A percentile compares a stretch with the other conserved stretches of the same genome.
Conservation (phyloP, 2,113 vertebrate genomes). For the Sitta europaea region DNA sequence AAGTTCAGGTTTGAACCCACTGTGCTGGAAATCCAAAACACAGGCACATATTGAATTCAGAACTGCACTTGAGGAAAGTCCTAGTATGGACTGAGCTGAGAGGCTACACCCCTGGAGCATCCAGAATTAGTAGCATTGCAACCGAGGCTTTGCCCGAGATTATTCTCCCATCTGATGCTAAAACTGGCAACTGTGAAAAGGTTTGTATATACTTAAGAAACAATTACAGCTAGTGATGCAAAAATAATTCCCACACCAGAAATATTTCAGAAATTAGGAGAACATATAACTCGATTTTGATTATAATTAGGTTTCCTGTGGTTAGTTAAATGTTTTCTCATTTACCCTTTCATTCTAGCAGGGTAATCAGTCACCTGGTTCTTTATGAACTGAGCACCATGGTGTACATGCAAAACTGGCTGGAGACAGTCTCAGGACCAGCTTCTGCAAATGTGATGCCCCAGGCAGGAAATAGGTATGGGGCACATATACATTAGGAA, state of each 20-base stretch:
- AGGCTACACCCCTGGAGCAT: not conserved
- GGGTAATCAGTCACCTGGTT: slow-evolving; percentile 19
- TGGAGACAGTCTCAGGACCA: not conserved
- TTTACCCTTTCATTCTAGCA: slow-evolving; percentile 3
- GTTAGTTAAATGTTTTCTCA: slow-evolving; percentile 63
- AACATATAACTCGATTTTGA: slow-evolving; percentile 9
- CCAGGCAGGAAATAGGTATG: slow-evolving; percentile 15
- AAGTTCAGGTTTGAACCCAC: not conserved
- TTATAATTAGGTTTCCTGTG: slow-evolving; percentile 32
- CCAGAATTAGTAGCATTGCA: not conserved
- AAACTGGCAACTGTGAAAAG: not conserved
- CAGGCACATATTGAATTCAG: not conserved
- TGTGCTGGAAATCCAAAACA: not conserved
- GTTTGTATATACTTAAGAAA: slow-evolving; percentile 1
- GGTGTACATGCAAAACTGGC: not conserved
- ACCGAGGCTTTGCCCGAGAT: not conserved
- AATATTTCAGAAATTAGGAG: slow-evolving; percentile 27
- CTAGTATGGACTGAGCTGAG: not conserved
- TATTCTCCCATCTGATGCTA: not conserved
- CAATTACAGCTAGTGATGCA: slow-evolving; percentile 23
- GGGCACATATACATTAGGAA: not conserved
- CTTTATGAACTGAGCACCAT: slow-evolving; percentile 12
- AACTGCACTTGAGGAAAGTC: not conserved
- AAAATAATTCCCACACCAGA: slow-evolving; percentile 29
- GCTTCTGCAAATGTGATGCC: slow-evolving; percentile 28